phyloP scores from a whole-genome alignment of 2,888 invertebrate species.

The Petrolisthes cinctipes region DNA sequence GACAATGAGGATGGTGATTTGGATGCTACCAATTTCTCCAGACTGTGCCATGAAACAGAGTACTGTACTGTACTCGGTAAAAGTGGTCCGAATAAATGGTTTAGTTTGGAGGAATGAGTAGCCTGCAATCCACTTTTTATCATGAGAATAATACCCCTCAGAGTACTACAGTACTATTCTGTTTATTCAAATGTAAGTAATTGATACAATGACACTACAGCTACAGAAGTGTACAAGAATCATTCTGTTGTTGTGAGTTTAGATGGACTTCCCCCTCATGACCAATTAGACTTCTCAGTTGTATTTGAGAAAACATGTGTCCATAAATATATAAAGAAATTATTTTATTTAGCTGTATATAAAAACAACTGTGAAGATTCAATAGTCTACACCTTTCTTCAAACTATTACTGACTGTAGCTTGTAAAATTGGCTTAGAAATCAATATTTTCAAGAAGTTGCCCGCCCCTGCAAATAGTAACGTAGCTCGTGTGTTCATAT shows the following conservation, averaged over 20 bases:
- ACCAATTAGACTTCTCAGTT: conserved; percentile 12
- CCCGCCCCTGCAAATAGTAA: conserved; percentile 19
- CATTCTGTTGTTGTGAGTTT: too few relatives aligned
- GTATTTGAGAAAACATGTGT: conserved; percentile 32
- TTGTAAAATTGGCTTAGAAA: conserved; percentile 52
- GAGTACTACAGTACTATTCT: not conserved
- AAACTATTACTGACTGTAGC: conserved; percentile 1
- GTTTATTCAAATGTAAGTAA: too few relatives aligned
- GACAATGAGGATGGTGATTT: too few relatives aligned
- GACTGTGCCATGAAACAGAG: not conserved
- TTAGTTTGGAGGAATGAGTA: too few relatives aligned
- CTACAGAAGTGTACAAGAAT: too few relatives aligned
- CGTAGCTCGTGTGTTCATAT: conserved; percentile 36
- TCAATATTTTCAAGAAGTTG: conserved; percentile 31
- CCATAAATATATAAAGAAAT: conserved; percentile 40
- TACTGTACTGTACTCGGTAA: too few relatives aligned
- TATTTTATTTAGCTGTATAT: conserved; percentile 55
- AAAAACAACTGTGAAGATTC: conserved; percentile 43
- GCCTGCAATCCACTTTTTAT: not conserved
- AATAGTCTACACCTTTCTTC: conserved; percentile 23
- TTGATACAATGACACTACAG: too few relatives aligned
- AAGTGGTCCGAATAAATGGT: too few relatives aligned
- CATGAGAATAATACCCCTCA: not conserved
- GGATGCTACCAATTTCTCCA: too few relatives aligned
- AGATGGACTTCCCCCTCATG: too few relatives aligned